These are phyloP conservation scores for Sinonovacula constricta DNA, from an alignment of 1,140 invertebrate species.

Conservation along the genomic window DNA sequence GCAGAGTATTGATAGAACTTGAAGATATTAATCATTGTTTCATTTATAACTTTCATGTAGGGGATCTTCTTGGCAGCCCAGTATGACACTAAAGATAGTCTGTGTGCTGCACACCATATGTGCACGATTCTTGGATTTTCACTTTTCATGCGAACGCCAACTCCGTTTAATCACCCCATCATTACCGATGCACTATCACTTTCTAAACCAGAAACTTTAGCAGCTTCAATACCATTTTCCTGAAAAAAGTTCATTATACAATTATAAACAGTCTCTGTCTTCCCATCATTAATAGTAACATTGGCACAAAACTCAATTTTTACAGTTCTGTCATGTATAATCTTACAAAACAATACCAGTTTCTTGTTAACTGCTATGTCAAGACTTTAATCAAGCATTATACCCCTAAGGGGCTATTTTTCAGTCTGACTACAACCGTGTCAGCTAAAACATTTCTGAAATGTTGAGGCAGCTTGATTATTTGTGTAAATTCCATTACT, in stretches of 20 bases:
- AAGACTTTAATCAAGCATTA: slow-evolving; percentile 6
- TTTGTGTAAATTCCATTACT: background rate
- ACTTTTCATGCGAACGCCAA: background rate
- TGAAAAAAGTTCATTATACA: background rate
- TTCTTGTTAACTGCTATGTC: slow-evolving; percentile 10
- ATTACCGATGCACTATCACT: slow-evolving; percentile 24
- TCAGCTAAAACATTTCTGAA: slow-evolving; percentile 5
- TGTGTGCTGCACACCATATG: slow-evolving; percentile 16
- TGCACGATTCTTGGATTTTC: slow-evolving; percentile 1
- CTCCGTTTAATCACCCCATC: background rate
- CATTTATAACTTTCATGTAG: background rate
- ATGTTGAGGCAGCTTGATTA: background rate
- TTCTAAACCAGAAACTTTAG: background rate
- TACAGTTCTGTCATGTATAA: background rate
- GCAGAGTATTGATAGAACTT: background rate
- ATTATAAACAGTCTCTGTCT: background rate
- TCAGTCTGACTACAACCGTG: background rate
- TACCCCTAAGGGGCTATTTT: slow-evolving; percentile 9
- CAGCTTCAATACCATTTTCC: background rate
- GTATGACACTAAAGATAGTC: background rate
- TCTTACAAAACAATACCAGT: slow-evolving; percentile 7
- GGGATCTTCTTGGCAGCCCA: slow-evolving; percentile 9
- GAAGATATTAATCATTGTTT: background rate
- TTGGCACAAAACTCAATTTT: slow-evolving; percentile 5
- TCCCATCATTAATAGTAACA: background rate